A percentile compares a stretch with the other conserved stretches of the same genome.
Conservation (phyloP, 2,888 invertebrate species). For the Sarcophaga variegata region DNA sequence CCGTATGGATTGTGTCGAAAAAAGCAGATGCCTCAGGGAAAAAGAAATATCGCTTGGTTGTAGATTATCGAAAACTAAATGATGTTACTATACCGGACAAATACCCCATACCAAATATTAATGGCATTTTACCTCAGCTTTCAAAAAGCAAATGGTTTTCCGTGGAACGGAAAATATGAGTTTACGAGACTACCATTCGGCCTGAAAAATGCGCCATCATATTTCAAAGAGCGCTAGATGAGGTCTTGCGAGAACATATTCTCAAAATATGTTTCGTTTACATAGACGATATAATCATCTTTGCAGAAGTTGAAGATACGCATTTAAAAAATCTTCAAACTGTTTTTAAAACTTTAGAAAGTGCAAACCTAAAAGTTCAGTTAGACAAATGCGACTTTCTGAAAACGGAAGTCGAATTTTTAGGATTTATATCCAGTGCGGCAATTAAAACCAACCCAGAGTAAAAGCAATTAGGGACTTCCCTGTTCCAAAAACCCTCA, state of each 20-base stretch:
- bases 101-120: background rate
- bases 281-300: background rate
- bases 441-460: constrained; percentile 27
- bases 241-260: background rate
- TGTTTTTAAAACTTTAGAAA: background rate
- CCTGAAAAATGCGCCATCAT: background rate
- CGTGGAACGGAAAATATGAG: constrained; percentile 1
- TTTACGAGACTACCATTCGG: background rate
- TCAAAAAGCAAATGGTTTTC: background rate
- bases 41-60: background rate
- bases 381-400: no score
- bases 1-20: background rate
- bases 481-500: constrained; percentile 16
- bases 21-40: background rate
- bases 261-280: background rate
- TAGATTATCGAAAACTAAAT: no score
- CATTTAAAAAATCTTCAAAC: background rate
- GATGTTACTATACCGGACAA: background rate
- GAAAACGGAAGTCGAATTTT: background rate
- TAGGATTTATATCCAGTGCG: constrained; percentile 7
- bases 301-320: background rate
- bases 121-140: no score
- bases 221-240: background rate
- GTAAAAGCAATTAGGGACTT: constrained; percentile 17
- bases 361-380: no score